Percentiles rank a stretch among this genome's conserved stretches.
These are phyloP conservation scores for Sus scrofa DNA, from an alignment of 2,113 vertebrate genomes.

Conservation along the genomic window DNA sequence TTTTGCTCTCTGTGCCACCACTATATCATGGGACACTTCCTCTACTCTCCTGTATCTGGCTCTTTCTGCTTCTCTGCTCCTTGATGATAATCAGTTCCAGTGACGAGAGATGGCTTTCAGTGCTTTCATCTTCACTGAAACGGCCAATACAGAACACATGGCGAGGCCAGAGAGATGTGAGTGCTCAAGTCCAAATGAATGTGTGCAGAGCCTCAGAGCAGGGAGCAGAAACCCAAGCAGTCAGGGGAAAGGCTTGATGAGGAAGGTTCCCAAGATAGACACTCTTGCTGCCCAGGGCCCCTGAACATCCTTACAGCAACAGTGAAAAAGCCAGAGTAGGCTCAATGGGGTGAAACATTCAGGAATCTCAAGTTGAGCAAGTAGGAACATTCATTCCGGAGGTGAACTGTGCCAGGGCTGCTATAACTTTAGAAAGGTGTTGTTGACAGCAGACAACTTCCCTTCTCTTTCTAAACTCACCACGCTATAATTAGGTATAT, in stretches of 20 bases:
- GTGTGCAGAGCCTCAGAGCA: background rate
- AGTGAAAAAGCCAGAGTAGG: background rate
- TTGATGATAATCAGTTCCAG: constrained; percentile 71
- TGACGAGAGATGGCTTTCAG: constrained; percentile 63
- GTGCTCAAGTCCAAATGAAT: constrained; percentile 60
- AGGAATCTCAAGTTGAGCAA: background rate
- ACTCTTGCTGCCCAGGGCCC: background rate
- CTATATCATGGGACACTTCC: constrained; percentile 61
- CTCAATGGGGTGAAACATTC: background rate
- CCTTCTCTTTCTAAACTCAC: background rate
- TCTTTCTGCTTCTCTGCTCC: constrained; percentile 63
- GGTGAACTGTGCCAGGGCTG: background rate
- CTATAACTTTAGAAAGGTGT: background rate
- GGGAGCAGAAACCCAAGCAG: constrained; percentile 43
- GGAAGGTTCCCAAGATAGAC: background rate
- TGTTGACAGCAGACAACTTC: background rate
- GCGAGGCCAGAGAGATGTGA: background rate
- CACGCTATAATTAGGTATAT: background rate
- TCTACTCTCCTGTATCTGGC: constrained; percentile 71
- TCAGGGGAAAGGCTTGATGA: background rate
- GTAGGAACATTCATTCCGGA: background rate
- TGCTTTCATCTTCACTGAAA: constrained; percentile 79
- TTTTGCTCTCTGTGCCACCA: constrained; percentile 54
- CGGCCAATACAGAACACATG: constrained; percentile 52
- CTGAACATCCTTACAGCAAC: background rate